A percentile compares a stretch with the other conserved stretches of the same genome.
Evolutionary conservation across 2,797 vertebrate species (phyloP).

Genomic region (Phylloscopus collybita): DNA sequence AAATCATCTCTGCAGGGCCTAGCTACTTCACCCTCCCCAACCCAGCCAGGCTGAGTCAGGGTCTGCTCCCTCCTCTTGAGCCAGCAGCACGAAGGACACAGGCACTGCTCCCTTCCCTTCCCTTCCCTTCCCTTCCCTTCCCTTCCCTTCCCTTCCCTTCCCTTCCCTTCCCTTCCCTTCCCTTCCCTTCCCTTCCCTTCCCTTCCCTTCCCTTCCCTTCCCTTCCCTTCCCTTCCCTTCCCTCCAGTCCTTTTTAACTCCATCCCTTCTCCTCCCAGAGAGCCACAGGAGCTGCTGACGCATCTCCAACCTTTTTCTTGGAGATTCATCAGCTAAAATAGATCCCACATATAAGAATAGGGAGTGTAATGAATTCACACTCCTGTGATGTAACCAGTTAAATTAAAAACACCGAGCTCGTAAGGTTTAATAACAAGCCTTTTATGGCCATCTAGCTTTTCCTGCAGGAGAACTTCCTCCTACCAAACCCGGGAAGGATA

Average conservation of each 20-base stretch:
- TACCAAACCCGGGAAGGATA: not conserved
- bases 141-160: no score
- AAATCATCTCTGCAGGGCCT: no score
- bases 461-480: not conserved
- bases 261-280: not conserved
- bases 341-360: not conserved
- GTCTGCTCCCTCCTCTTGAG: not conserved
- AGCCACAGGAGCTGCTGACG: slow-evolving; percentile 1
- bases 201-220: no score
- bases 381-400: not conserved
- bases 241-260: not conserved
- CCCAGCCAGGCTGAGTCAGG: not conserved
- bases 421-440: not conserved
- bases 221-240: not conserved
- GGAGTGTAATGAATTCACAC: not conserved
- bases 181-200: no score
- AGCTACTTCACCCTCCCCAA: no score
- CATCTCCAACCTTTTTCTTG: not conserved
- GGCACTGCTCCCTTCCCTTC: not conserved
- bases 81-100: not conserved
- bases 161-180: no score
- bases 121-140: not conserved
- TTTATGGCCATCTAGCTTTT: not conserved
- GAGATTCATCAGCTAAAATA: slow-evolving; percentile 1
- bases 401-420: not conserved